These are phyloP conservation scores for Agrotis segetum DNA, from an alignment of 2,888 invertebrate species.

Conservation along the genomic window DNA sequence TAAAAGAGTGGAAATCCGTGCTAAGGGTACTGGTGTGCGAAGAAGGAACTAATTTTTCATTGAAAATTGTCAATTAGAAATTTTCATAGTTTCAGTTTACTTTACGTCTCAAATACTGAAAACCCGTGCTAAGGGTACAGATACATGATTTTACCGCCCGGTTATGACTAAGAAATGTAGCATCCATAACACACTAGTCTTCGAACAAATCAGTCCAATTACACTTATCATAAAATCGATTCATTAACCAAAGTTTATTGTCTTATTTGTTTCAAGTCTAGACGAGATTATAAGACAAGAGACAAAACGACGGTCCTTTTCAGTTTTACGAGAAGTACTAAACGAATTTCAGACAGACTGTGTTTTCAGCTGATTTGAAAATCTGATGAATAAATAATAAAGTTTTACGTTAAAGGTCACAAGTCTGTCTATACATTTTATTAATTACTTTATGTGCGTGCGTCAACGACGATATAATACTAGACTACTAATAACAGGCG, in stretches of 20 bases:
- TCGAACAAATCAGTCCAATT: slow-evolving; percentile 23
- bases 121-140: too few relatives aligned
- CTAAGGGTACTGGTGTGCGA: too few relatives aligned
- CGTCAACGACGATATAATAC: slow-evolving; percentile 11
- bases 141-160: not conserved
- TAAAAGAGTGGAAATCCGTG: too few relatives aligned
- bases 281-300: slow-evolving; percentile 25
- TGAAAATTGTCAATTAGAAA: too few relatives aligned
- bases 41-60: too few relatives aligned
- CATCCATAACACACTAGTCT: slow-evolving; percentile 36
- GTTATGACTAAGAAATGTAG: not conserved
- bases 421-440: slow-evolving; percentile 30
- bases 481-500: too few relatives aligned
- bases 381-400: slow-evolving; percentile 27
- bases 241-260: slow-evolving; percentile 40
- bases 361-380: slow-evolving; percentile 14
- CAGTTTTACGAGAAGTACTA: slow-evolving; percentile 15
- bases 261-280: slow-evolving; percentile 57
- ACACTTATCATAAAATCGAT: slow-evolving; percentile 42
- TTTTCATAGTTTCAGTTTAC: too few relatives aligned
- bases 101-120: too few relatives aligned
- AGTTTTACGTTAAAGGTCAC: slow-evolving; percentile 35
- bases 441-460: slow-evolving; percentile 26
- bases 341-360: slow-evolving; percentile 13
- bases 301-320: slow-evolving; percentile 7